phyloP scores from a whole-genome alignment of 1,140 invertebrate species.

The Aphidius ervi region DNA sequence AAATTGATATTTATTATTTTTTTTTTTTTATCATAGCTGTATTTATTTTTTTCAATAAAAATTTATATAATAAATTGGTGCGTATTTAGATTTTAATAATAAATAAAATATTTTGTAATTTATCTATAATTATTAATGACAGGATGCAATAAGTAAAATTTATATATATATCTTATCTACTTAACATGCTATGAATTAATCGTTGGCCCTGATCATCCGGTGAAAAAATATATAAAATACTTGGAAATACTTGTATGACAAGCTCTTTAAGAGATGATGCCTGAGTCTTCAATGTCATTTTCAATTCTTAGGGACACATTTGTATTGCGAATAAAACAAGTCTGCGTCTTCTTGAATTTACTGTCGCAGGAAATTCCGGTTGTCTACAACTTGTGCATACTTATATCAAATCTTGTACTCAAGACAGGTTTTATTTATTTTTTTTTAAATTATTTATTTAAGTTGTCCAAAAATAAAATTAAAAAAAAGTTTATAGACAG shows the following conservation, averaged over 20 bases:
- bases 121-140: no score
- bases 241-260: neutral
- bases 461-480: no score
- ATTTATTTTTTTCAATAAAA: no score
- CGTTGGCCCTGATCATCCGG: neutral
- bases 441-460: no score
- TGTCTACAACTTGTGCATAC: slow-evolving; percentile 24
- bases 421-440: neutral
- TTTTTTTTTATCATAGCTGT: no score
- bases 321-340: slow-evolving; percentile 21
- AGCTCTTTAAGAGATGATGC: neutral
- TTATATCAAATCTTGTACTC: neutral
- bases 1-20: no score
- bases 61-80: no score
- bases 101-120: no score
- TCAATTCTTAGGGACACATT: slow-evolving; percentile 8
- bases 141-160: no score
- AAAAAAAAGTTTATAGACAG: no score
- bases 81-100: no score
- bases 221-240: neutral
- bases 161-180: neutral
- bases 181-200: neutral
- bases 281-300: neutral
- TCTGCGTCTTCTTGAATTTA: slow-evolving; percentile 11
- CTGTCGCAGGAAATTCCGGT: slow-evolving; percentile 30